Percentiles rank a stretch among this genome's conserved stretches.
Evolutionary conservation across 2,888 invertebrate species (phyloP).

Genomic region (Thymelicus lineola): DNA sequence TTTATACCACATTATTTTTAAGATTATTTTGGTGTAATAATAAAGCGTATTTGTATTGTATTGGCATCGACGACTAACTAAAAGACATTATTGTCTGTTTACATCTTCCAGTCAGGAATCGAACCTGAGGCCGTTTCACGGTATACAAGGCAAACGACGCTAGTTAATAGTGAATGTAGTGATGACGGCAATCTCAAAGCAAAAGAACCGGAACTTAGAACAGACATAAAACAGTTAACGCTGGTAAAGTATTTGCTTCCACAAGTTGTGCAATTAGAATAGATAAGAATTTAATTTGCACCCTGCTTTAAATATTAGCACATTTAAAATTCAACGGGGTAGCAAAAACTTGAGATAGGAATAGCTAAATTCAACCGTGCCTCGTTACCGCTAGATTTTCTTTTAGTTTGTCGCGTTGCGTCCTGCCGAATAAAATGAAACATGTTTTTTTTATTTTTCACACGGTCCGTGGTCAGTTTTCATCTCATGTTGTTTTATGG

Average conservation of each 20-base stretch:
- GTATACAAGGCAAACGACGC: too few species aligned
- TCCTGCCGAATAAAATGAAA: neutral
- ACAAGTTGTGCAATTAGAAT: slow-evolving; percentile 25
- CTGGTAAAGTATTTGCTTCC: slow-evolving; percentile 14
- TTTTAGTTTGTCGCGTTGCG: neutral
- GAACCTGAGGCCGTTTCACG: too few species aligned
- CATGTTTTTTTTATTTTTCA: slow-evolving; percentile 14
- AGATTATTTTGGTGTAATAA: too few species aligned
- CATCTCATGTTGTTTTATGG: slow-evolving; percentile 4
- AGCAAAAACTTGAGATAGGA: slow-evolving; percentile 6
- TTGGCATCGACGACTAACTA: too few species aligned
- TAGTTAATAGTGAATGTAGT: too few species aligned
- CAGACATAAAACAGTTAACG: neutral
- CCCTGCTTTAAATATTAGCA: slow-evolving; percentile 24
- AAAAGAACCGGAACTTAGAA: neutral
- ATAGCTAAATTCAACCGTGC: slow-evolving; percentile 16
- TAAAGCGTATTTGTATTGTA: too few species aligned
- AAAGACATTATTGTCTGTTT: too few species aligned
- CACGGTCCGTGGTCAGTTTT: neutral
- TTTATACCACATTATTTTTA: too few species aligned
- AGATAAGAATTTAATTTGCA: slow-evolving; percentile 33
- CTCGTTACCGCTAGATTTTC: slow-evolving; percentile 2
- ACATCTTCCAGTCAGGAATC: too few species aligned
- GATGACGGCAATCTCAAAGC: neutral
- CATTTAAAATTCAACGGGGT: slow-evolving; percentile 27